Evolutionary conservation across 2,888 invertebrate species (phyloP), one percentile per base, ranked within the genome.

Genomic region (Mimachlamys varia): DNA sequence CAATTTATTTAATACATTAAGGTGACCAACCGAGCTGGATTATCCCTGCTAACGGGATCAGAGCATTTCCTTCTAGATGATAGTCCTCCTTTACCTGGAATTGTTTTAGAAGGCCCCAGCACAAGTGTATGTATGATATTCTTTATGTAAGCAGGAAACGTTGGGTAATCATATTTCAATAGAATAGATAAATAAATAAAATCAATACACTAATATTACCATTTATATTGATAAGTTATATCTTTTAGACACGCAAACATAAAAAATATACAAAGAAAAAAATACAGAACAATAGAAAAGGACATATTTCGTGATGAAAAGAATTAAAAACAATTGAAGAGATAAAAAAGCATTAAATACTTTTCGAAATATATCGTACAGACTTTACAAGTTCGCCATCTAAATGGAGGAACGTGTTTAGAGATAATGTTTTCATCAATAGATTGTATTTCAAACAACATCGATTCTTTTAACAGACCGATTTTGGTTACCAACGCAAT

Each of bases 81-180:
- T 37, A 88, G 91, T 87, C 92, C 91, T 38, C 92, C 92, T 33
- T 87, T 87, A 62, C 55, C 88, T 10, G 92, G 92, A 19, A 49
- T 88, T 19, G 90, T 92, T 33, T 88, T 89, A 53, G 91, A 92
- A 44, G 88, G 90, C 27, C 76, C 27, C 27, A 76, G 33, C 27
- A 5, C 19, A 33, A 76, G 27, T 76, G 76, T 76, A 33, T 38
- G 88, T 62, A 90, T 88, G 12, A 62, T 37, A n/a, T 58, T 19
- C 88, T 15, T 33, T 55, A 90, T 88, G 3, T 44, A 44, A 44
- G 7, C 7, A 7, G 3, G 3, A 3, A 44, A 7, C 3, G 7
- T 44, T 44, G 3, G 7, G 44, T 44, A 44, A 44, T 44, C 44
- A 44, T 44, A 44, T 44, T 44, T 44, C 44, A 5, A 44, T 3